Evolutionary conservation across 1,140 invertebrate genomes (phyloP), one percentile per base, ranked within the genome.

Genomic region (Schlechtendalia chinensis): DNA sequence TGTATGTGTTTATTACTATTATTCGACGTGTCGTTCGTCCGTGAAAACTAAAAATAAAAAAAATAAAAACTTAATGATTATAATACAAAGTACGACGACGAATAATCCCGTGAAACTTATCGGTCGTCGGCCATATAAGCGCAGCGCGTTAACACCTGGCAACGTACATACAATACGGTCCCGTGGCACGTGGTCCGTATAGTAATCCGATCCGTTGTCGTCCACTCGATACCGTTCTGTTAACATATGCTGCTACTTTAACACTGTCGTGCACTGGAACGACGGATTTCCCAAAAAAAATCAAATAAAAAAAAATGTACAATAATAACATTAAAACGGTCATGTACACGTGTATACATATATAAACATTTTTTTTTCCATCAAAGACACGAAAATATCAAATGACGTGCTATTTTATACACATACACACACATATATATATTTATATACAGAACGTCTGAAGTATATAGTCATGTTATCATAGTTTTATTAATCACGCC

Each of bases 181-280:
- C 27, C 10, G 75, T 79, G 56, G 58, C 75, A 79, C 75, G 75
- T 79, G 75, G 58, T 63, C 22, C 58, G 17, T 11, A 39, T 39
- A 22, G 75, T 79, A 79, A 79, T 50, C 17, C 75, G 56, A 79
- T 79, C 47, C 56, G 27, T 32, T 17, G 72, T 22, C 54, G 74
- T 58, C 58, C 75, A 79, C 29, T 63, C 56, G 58, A 79, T 79
- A 63, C 58, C 58, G 39, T 63, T 63, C 45, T 50, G 75, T 77
- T 32, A 61, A 39, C 75, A 79, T 22, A 79, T 79, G 75, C 58
- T 79, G 75, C 45, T 54, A 50, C 58, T 79, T 47, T 29, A 5
- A 59, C 69, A 29, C 24, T 19, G 39, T 47, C 17, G 22, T 53
- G 29, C 11, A n/a, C 47, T 11, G 12, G 45, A n/a, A 50, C 24